Conservation (phyloP, 2,888 invertebrate species). For the Podabrus alpinus region DNA sequence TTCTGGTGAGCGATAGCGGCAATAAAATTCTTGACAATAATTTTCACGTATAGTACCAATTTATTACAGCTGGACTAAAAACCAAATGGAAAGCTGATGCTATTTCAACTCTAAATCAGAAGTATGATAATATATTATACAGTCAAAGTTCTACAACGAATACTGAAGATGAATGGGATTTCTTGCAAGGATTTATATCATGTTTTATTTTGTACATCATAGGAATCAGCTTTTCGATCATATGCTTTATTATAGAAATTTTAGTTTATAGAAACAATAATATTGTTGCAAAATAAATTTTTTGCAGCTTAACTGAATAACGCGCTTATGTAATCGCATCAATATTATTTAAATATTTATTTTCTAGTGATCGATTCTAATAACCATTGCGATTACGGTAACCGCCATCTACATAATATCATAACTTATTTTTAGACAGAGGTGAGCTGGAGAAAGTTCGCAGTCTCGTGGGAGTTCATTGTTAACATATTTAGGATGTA, state of each 20-base stretch:
- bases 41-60: neutral
- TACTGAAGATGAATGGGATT: constrained; percentile 3
- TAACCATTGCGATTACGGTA: too few relatives aligned
- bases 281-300: neutral
- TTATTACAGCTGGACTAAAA: constrained; percentile 35
- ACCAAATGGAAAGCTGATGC: constrained; percentile 34
- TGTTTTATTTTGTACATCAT: constrained; percentile 30
- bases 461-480: too few relatives aligned
- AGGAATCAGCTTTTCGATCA: constrained; percentile 27
- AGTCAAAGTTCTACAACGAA: constrained; percentile 19
- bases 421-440: too few relatives aligned
- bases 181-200: constrained; percentile 28
- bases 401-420: too few relatives aligned
- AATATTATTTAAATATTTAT: too few relatives aligned
- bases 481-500: too few relatives aligned
- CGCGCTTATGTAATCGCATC: too few relatives aligned
- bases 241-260: constrained; percentile 21
- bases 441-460: too few relatives aligned
- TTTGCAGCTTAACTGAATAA: too few relatives aligned
- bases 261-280: neutral
- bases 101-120: constrained; percentile 9
- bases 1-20: neutral
- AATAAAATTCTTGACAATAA: neutral
- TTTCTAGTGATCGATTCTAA: too few relatives aligned
- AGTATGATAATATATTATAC: constrained; percentile 19